These are phyloP conservation scores for Epinephelus fuscoguttatus DNA, from an alignment of 2,113 vertebrate genomes.

Conservation along the genomic window DNA sequence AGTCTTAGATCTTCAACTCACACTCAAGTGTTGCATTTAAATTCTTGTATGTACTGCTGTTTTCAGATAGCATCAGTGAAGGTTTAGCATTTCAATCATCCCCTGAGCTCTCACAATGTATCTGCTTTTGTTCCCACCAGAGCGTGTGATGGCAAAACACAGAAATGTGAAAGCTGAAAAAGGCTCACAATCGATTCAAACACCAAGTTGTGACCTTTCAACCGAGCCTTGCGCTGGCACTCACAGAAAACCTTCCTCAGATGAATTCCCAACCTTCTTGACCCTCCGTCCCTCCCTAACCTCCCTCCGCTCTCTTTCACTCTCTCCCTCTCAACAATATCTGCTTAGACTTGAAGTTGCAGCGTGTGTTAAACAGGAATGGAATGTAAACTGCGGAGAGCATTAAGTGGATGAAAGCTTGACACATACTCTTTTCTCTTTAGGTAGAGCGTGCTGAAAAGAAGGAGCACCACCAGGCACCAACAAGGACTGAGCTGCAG, in stretches of 20 bases:
- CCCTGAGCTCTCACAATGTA: conserved; percentile 21
- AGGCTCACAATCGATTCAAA: conserved; percentile 39
- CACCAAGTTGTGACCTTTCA: conserved; percentile 34
- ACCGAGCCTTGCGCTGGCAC: conserved; percentile 6
- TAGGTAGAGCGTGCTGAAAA: conserved; percentile 38
- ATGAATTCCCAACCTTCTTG: conserved; percentile 57
- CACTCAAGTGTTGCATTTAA: too few relatives aligned
- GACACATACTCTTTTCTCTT: conserved; percentile 50
- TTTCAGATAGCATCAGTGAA: conserved; percentile 23
- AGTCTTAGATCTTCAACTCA: too few relatives aligned
- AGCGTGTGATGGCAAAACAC: conserved; percentile 35
- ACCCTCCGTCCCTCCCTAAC: conserved; percentile 19
- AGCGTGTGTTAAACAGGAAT: conserved; percentile 54
- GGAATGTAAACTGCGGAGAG: conserved; percentile 71
- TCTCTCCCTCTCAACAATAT: conserved; percentile 56
- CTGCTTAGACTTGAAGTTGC: conserved; percentile 64
- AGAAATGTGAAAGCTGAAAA: conserved; percentile 36
- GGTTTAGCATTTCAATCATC: conserved; percentile 49
- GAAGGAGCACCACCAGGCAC: conserved; percentile 64
- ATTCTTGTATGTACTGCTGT: neutral
- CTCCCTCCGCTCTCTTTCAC: conserved; percentile 14
- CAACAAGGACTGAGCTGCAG: conserved; percentile 24
- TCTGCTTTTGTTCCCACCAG: conserved; percentile 32
- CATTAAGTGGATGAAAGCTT: conserved; percentile 65
- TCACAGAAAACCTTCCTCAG: conserved; percentile 29